Evolutionary conservation across 2,797 vertebrate species (phyloP).

Genomic region (Lycodopsis pacificus): DNA sequence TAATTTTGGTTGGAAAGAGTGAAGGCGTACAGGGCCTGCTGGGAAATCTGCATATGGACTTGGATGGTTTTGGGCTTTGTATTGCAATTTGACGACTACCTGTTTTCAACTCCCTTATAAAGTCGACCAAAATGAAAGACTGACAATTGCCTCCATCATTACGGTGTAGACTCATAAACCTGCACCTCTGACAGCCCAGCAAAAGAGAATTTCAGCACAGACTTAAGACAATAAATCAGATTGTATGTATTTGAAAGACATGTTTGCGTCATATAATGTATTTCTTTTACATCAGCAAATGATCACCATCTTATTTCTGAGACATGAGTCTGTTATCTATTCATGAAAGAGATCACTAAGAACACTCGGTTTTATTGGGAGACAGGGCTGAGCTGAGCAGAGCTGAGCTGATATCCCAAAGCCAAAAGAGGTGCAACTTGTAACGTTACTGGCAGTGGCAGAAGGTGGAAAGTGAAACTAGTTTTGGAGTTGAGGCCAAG

Average conservation of each 20-base stretch:
- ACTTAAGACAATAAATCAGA: neutral
- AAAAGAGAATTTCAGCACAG: neutral
- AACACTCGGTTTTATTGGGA: neutral
- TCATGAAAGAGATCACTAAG: neutral
- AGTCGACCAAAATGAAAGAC: conserved; percentile 37
- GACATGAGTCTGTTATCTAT: neutral
- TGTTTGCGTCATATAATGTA: neutral
- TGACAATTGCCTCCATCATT: conserved; percentile 8
- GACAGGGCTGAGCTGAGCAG: neutral
- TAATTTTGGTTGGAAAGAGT: conserved; percentile 68
- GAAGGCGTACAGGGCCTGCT: conserved; percentile 63
- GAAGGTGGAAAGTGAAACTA: neutral
- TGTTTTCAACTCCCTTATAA: conserved; percentile 45
- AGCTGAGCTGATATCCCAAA: neutral
- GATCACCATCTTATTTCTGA: neutral
- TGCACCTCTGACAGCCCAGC: neutral
- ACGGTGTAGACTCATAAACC: conserved; percentile 16
- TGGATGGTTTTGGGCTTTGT: conserved; percentile 49
- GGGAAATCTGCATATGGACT: conserved; percentile 71
- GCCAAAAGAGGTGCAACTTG: neutral
- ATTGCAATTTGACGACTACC: conserved; percentile 46
- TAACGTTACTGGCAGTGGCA: neutral
- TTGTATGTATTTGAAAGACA: neutral
- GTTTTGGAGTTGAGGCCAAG: neutral
- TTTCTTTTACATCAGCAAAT: neutral